Evolutionary conservation across 2,888 invertebrate species (phyloP).

Genomic region (Leptinotarsa tumamoca): DNA sequence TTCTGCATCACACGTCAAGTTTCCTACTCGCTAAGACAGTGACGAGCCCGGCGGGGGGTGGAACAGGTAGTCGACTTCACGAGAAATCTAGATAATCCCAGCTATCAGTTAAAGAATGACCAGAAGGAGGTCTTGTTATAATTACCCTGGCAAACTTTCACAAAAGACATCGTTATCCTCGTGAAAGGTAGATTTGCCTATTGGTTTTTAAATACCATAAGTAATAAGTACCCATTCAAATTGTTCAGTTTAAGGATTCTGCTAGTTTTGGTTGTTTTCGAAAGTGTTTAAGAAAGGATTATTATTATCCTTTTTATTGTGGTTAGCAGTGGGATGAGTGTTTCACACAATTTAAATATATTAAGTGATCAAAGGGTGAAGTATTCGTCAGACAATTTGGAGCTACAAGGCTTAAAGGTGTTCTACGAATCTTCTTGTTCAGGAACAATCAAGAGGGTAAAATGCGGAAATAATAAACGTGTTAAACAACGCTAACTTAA

Average conservation of each 20-base stretch:
- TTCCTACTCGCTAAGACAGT: conserved; percentile 48
- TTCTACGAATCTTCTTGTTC: conserved; percentile 18
- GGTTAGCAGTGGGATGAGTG: conserved; percentile 22
- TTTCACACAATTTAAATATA: conserved; percentile 25
- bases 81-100: conserved; percentile 45
- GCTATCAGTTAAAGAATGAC: conserved; percentile 48
- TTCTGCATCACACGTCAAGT: conserved; percentile 42
- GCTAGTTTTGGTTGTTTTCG: conserved; percentile 32
- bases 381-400: conserved; percentile 19
- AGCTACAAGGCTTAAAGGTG: conserved; percentile 14
- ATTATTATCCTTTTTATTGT: conserved; percentile 34
- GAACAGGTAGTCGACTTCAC: conserved; percentile 47
- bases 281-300: conserved; percentile 40
- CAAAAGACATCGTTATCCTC: conserved; percentile 39
- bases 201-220: conserved; percentile 40
- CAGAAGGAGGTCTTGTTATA: conserved; percentile 50
- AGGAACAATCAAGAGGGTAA: neutral
- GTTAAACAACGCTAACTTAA: neutral
- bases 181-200: conserved; percentile 27
- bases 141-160: conserved; percentile 47
- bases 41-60: conserved; percentile 49
- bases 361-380: conserved; percentile 14
- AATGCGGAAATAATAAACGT: neutral
- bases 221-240: conserved; percentile 37
- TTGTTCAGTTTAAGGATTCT: neutral